A percentile compares a stretch with the other conserved stretches of the same genome.
These are phyloP conservation scores for Regulus satrapa DNA, from an alignment of 2,113 vertebrate genomes.

Conservation along the genomic window DNA sequence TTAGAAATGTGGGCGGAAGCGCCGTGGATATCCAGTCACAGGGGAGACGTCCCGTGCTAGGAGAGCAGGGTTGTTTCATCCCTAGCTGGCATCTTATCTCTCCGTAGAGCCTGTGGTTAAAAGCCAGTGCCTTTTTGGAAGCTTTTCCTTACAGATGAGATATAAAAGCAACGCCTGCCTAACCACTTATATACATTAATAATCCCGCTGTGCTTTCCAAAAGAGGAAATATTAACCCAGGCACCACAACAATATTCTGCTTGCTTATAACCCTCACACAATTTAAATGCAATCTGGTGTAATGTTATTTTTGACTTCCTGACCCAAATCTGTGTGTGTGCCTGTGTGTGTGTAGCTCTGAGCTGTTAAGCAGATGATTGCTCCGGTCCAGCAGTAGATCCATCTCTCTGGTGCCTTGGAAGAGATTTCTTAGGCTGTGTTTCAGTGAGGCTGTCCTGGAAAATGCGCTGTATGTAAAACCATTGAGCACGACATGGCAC, in stretches of 20 bases:
- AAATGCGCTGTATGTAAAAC: not conserved
- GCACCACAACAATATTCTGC: not conserved
- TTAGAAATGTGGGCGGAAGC: not conserved
- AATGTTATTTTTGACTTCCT: conserved; percentile 41
- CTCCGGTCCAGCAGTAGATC: not conserved
- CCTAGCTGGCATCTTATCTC: not conserved
- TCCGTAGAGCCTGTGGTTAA: not conserved
- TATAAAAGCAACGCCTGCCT: not conserved
- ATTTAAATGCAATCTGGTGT: conserved; percentile 32
- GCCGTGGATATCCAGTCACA: not conserved
- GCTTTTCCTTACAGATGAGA: conserved; percentile 15
- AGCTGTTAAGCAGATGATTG: conserved; percentile 36
- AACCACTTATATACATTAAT: conserved; percentile 8
- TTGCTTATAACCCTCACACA: not conserved
- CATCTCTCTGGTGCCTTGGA: conserved; percentile 4
- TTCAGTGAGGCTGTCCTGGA: not conserved
- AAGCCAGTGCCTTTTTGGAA: conserved; percentile 19
- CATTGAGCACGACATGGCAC: not conserved
- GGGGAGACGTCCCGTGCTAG: not conserved
- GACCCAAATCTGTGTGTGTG: not conserved
- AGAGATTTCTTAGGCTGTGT: not conserved
- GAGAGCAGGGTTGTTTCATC: not conserved
- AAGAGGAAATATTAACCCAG: conserved; percentile 30
- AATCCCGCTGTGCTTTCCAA: not conserved
- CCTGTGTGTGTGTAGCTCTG: not conserved